These are phyloP conservation scores for Eilema caniola DNA, from an alignment of 2,888 invertebrate genomes.

Conservation along the genomic window DNA sequence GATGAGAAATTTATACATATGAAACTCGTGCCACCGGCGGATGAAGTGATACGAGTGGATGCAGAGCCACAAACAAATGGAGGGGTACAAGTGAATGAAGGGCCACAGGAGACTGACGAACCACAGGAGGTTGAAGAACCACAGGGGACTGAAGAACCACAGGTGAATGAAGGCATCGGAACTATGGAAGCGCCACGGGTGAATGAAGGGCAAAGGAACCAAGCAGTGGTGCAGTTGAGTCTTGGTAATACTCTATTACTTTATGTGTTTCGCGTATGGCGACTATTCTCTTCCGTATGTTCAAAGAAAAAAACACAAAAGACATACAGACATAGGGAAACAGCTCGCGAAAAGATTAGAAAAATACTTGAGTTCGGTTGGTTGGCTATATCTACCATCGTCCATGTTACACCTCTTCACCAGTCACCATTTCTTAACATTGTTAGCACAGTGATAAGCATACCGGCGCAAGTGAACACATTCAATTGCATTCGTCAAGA, in stretches of 20 bases:
- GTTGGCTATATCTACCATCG: conserved; percentile 38
- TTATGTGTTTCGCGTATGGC: conserved; percentile 10
- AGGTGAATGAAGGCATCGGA: neutral
- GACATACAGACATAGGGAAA: neutral
- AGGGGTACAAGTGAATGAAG: neutral
- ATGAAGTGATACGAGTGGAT: neutral
- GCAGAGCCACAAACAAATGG: neutral
- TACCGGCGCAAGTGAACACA: conserved; percentile 24
- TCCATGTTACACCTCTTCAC: conserved; percentile 47
- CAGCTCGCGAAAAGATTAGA: conserved; percentile 40
- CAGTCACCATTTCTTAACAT: conserved; percentile 59
- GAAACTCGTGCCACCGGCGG: neutral
- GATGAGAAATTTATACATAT: neutral
- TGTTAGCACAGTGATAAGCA: conserved; percentile 55
- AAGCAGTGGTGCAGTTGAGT: neutral
- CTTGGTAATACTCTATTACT: neutral
- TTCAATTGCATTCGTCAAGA: neutral
- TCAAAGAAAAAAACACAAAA: neutral
- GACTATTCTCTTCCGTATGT: neutral
- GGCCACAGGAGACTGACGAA: neutral
- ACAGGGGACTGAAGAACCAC: neutral
- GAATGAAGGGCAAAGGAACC: neutral
- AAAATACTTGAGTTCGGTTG: conserved; percentile 45
- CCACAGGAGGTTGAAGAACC: neutral
- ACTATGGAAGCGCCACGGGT: neutral